phyloP scores from a whole-genome alignment of 92 coral and sea anemone species.

The Parazoanthus swiftii region DNA sequence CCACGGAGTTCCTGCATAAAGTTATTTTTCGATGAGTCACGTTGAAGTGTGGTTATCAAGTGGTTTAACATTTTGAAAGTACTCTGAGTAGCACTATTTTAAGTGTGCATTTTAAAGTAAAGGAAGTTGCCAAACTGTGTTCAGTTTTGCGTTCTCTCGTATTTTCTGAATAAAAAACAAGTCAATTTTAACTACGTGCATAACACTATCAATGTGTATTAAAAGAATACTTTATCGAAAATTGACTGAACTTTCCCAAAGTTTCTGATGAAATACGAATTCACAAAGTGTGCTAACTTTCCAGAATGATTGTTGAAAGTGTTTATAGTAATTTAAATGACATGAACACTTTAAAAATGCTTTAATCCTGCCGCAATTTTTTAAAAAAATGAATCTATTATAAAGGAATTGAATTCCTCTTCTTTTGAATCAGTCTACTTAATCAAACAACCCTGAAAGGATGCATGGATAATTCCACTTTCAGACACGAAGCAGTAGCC shows the following conservation, averaged over 20 bases:
- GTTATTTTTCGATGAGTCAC: neutral
- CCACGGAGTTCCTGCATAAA: neutral
- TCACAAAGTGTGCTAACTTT: neutral
- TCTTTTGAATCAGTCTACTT: neutral
- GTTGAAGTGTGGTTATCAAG: neutral
- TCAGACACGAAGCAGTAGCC: neutral
- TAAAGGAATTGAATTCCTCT: neutral
- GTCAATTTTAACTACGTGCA: neutral
- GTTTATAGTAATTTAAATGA: neutral
- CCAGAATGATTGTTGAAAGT: neutral
- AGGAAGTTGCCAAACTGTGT: neutral
- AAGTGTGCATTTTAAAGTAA: slow-evolving; percentile 6
- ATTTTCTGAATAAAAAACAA: neutral
- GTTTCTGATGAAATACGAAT: neutral
- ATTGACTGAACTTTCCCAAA: too few species aligned
- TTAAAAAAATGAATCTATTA: neutral
- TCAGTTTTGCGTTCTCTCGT: neutral
- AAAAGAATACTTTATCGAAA: too few species aligned
- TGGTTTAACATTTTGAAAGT: neutral
- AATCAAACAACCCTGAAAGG: neutral
- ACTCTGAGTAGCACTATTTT: neutral
- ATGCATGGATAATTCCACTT: slow-evolving; percentile 12
- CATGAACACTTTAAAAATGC: neutral
- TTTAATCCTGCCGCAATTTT: neutral
- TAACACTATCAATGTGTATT: neutral